phyloP scores from a whole-genome alignment of 2,113 vertebrate genomes.

The Taxidea taxus region DNA sequence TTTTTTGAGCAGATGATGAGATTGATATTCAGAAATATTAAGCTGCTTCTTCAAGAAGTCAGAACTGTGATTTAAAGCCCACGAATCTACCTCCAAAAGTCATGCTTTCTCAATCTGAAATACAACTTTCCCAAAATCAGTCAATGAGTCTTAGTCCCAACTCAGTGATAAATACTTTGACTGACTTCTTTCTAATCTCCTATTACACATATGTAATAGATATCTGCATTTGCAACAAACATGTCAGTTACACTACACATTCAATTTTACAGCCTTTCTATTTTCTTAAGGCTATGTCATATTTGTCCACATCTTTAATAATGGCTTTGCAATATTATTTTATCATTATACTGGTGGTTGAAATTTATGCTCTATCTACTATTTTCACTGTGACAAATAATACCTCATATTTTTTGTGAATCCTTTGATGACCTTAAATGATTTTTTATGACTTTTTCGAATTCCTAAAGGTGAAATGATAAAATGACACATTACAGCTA shows the following conservation, averaged over 20 bases:
- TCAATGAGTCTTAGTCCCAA: neutral
- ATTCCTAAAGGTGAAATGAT: neutral
- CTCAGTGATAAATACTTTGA: neutral
- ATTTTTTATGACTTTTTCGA: neutral
- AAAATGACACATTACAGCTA: neutral
- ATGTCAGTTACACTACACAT: neutral
- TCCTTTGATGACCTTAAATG: neutral
- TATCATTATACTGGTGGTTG: neutral
- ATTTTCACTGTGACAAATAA: neutral
- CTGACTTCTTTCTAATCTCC: neutral
- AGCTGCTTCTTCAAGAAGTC: neutral
- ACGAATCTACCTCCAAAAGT: neutral
- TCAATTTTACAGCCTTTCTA: neutral
- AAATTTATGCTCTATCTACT: neutral
- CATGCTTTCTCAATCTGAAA: neutral
- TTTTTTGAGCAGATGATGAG: neutral
- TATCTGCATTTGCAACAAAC: neutral
- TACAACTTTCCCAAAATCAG: fast-evolving
- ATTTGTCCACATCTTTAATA: neutral
- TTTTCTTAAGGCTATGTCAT: neutral
- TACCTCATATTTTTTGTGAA: neutral
- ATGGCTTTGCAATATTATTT: neutral
- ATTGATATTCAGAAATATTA: neutral
- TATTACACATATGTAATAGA: neutral
- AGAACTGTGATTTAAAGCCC: neutral